A percentile compares a stretch with the other conserved stretches of the same genome.
Evolutionary conservation across 2,888 invertebrate species (phyloP).

Genomic region (Lottia gigantea): DNA sequence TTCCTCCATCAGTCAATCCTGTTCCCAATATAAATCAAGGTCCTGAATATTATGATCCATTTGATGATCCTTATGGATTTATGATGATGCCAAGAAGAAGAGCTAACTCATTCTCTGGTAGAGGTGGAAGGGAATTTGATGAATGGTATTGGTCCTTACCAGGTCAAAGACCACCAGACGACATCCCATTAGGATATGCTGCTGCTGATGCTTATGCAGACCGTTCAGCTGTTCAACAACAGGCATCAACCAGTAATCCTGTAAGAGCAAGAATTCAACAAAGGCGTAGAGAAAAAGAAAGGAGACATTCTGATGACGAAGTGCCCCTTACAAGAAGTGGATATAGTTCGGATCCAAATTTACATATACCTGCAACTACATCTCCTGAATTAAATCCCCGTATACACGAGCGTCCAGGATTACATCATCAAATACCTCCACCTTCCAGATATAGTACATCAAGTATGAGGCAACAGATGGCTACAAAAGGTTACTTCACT

Average conservation of each 20-base stretch:
- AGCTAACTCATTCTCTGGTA: constrained; percentile 58
- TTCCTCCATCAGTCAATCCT: constrained; percentile 27
- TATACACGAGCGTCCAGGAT: constrained; percentile 22
- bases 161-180: constrained; percentile 40
- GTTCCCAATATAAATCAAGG: constrained; percentile 35
- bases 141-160: constrained; percentile 53
- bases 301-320: constrained; percentile 25
- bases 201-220: constrained; percentile 53
- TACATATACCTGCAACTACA: background rate
- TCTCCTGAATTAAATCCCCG: constrained; percentile 25
- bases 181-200: constrained; percentile 57
- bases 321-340: constrained; percentile 9
- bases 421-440: constrained; percentile 23
- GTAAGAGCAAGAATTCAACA: constrained; percentile 18
- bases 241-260: constrained; percentile 15
- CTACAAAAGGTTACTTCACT: constrained; percentile 25
- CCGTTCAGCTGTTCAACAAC: constrained; percentile 9
- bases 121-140: constrained; percentile 49
- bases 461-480: constrained; percentile 28
- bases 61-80: constrained; percentile 58
- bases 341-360: background rate
- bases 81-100: constrained; percentile 57
- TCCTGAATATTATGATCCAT: constrained; percentile 56
- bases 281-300: constrained; percentile 18
- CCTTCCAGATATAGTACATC: constrained; percentile 23